Evolutionary conservation across 2,797 vertebrate species (phyloP).

Genomic region (Pseudotriccus pelzelni): DNA sequence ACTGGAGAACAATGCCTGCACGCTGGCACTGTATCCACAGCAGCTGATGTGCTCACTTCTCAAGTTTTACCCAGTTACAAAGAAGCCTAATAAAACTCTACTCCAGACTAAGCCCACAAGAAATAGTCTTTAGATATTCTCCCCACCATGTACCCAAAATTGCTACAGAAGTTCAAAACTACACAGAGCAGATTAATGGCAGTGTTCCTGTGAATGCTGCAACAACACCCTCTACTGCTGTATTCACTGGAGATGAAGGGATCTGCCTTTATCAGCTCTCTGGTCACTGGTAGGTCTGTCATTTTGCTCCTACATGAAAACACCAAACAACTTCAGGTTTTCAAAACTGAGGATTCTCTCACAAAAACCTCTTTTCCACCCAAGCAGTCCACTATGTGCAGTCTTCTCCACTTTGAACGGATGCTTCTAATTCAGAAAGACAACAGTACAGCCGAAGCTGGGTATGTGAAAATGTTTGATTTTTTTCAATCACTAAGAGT

Average conservation of each 20-base stretch:
- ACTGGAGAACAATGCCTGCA: background rate
- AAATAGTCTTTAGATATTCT: background rate
- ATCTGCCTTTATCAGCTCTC: background rate
- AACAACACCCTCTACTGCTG: background rate
- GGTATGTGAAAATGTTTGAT: background rate
- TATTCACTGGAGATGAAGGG: background rate
- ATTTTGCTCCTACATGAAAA: background rate
- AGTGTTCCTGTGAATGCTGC: background rate
- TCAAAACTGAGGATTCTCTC: background rate
- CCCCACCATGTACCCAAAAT: background rate
- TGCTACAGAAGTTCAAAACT: background rate
- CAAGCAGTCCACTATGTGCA: background rate
- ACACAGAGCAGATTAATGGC: background rate
- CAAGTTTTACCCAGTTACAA: background rate
- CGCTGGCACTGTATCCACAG: background rate
- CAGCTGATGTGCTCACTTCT: background rate
- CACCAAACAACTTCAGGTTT: background rate
- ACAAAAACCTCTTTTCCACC: background rate
- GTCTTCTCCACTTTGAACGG: background rate
- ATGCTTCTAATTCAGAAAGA: slow-evolving; percentile 5
- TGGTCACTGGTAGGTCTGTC: background rate
- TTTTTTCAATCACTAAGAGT: background rate
- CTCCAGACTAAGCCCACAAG: background rate
- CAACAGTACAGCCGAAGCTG: background rate
- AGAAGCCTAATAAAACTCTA: background rate